Evolutionary conservation across 1,140 invertebrate genomes (phyloP).

Genomic region (Uloborus diversus): DNA sequence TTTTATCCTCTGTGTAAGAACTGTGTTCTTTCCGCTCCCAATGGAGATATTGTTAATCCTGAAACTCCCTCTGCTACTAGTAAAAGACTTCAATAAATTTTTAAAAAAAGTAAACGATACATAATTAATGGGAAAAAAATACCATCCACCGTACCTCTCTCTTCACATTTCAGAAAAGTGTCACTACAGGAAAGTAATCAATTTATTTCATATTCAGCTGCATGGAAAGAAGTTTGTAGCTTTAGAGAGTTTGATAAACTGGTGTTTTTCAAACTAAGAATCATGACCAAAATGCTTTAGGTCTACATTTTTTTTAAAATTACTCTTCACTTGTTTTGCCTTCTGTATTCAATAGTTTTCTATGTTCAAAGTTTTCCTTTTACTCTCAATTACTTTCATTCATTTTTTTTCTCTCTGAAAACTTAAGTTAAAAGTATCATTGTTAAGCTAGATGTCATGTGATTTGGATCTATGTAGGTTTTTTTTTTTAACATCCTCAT

Average conservation of each 20-base stretch:
- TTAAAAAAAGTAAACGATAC: too few species aligned
- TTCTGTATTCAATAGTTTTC: too few species aligned
- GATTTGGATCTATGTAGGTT: too few species aligned
- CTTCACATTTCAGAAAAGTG: constrained; percentile 22
- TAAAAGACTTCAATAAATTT: constrained; percentile 46
- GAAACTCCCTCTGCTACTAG: constrained; percentile 34
- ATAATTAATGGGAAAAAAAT: constrained; percentile 22
- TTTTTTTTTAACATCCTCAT: too few species aligned
- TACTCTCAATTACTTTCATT: too few species aligned
- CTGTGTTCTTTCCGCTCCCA: constrained; percentile 55
- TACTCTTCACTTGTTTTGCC: neutral
- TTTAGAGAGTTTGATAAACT: constrained; percentile 37
- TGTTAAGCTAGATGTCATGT: too few species aligned
- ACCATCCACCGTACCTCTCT: constrained; percentile 34
- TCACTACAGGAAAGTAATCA: neutral
- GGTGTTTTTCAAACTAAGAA: constrained; percentile 22
- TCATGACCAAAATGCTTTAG: neutral
- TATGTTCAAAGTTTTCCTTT: too few species aligned
- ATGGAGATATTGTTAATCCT: constrained; percentile 41
- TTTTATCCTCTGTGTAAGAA: constrained; percentile 79
- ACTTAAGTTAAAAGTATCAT: too few species aligned
- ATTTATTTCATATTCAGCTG: constrained; percentile 17
- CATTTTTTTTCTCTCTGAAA: too few species aligned
- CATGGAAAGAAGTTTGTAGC: constrained; percentile 37
- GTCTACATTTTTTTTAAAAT: neutral